Percentiles rank a stretch among this genome's conserved stretches.
phyloP scores from a whole-genome alignment of 2,888 invertebrate species.

The Drosophila borborema region DNA sequence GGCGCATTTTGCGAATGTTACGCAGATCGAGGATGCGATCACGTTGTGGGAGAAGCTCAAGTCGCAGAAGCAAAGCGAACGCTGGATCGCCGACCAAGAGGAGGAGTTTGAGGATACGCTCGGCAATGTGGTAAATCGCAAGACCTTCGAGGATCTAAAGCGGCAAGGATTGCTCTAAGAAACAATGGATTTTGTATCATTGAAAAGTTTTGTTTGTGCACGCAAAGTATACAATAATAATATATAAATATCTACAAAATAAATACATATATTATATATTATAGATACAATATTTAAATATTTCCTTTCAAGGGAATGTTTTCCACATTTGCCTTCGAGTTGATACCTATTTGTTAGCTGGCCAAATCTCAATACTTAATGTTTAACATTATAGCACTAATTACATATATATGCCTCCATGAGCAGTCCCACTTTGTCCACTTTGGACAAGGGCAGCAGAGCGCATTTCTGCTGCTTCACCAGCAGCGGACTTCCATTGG shows the following conservation, averaged over 20 bases:
- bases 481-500: not conserved
- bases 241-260: not conserved
- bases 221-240: not conserved
- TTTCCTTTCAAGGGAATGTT: no score
- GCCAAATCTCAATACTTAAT: constrained; percentile 9
- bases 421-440: constrained; percentile 71
- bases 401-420: constrained; percentile 71
- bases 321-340: no score
- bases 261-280: not conserved
- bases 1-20: constrained; percentile 99
- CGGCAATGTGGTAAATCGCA: constrained; percentile 99
- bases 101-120: constrained; percentile 99
- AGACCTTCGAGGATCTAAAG: constrained; percentile 99
- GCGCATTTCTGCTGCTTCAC: constrained; percentile 20
- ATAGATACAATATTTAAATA: no score
- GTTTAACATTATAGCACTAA: constrained; percentile 28
- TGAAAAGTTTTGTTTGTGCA: not conserved
- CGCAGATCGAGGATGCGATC: constrained; percentile 98
- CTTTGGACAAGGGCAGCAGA: constrained; percentile 75
- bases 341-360: not conserved
- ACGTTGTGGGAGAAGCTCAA: constrained; percentile 99
- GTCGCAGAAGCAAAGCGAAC: constrained; percentile 96
- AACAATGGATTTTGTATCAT: not conserved
- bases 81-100: constrained; percentile 98
- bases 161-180: constrained; percentile 96